phyloP scores from a whole-genome alignment of 2,888 invertebrate genomes.

The Drosophila algonquin region DNA sequence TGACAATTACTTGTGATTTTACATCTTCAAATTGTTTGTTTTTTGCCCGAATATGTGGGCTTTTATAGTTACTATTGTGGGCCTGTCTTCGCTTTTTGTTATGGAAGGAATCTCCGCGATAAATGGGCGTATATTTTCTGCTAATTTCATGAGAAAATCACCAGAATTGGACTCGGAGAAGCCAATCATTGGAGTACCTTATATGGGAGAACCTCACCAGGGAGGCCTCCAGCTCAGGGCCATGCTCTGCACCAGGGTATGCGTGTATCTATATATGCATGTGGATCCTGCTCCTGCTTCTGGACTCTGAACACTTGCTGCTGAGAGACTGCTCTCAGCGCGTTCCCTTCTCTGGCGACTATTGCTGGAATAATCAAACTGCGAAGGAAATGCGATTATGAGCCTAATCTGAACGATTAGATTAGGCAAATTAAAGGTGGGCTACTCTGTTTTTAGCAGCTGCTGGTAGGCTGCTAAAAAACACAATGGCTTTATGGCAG shows the following conservation, averaged over 20 bases:
- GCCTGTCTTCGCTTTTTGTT: too few relatives aligned
- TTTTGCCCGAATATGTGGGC: too few relatives aligned
- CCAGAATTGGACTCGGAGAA: too few relatives aligned
- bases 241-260: too few relatives aligned
- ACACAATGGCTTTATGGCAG: constrained; percentile 36
- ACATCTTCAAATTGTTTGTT: too few relatives aligned
- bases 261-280: too few relatives aligned
- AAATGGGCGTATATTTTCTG: too few relatives aligned
- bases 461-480: constrained; percentile 21
- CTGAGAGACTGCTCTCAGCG: not conserved
- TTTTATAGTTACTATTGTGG: too few relatives aligned
- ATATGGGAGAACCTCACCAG: too few relatives aligned
- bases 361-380: constrained; percentile 15
- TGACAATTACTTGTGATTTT: too few relatives aligned
- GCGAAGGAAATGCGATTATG: constrained; percentile 43
- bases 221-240: too few relatives aligned
- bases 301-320: not conserved
- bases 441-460: constrained; percentile 26
- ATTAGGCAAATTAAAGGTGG: constrained; percentile 44
- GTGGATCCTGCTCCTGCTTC: not conserved
- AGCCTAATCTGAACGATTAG: constrained; percentile 59
- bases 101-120: not conserved
- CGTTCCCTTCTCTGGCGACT: not conserved
- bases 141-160: not conserved
- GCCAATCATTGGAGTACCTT: too few relatives aligned